These are phyloP conservation scores for Notoglanidium macrostoma DNA, from an alignment of 2,797 vertebrate genomes.

Conservation along the genomic window DNA sequence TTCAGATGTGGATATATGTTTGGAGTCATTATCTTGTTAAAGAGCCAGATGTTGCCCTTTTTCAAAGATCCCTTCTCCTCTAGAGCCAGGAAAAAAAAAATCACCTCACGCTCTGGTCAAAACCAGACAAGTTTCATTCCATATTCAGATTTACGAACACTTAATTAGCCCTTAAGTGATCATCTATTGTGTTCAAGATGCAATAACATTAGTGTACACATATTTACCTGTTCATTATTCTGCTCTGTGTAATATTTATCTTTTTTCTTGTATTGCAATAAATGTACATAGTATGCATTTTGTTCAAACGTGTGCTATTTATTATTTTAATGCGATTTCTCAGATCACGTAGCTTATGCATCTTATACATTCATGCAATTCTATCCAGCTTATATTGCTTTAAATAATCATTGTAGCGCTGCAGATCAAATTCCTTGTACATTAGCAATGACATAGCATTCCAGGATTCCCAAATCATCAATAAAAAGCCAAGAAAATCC, in stretches of 20 bases:
- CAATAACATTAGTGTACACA: not conserved
- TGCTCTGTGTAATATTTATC: not conserved
- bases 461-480: not conserved
- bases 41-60: not conserved
- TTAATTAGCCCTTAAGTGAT: not conserved
- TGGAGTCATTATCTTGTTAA: not conserved
- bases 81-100: not conserved
- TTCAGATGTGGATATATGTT: not conserved
- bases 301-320: not conserved
- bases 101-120: not conserved
- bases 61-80: not conserved
- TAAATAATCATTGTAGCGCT: not conserved
- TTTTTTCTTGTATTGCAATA: not conserved
- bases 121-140: not conserved
- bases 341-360: not conserved
- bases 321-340: too few relatives aligned
- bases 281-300: not conserved
- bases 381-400: not conserved
- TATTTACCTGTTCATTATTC: not conserved
- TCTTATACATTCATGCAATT: not conserved
- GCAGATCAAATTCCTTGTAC: not conserved
- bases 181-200: not conserved
- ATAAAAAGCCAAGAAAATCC: not conserved
- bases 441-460: not conserved
- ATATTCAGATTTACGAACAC: not conserved